phyloP scores from a whole-genome alignment of 2,888 invertebrate genomes.

The Leptinotarsa haldemani region DNA sequence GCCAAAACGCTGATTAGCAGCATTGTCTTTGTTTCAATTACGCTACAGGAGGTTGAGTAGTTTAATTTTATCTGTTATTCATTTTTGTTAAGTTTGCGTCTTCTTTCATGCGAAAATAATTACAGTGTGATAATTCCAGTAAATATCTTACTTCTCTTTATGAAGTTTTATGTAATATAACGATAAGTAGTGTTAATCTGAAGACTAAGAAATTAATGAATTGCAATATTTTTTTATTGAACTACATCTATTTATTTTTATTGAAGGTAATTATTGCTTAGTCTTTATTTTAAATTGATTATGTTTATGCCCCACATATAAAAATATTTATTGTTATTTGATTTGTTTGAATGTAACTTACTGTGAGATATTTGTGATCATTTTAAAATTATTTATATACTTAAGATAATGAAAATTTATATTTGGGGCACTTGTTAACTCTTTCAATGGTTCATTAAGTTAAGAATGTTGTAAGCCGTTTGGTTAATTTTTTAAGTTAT shows the following conservation, averaged over 20 bases:
- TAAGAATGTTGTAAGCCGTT: not conserved
- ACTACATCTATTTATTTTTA: not conserved
- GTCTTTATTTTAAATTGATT: slow-evolving; percentile 1
- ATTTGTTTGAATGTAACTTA: not conserved
- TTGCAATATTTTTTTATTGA: slow-evolving; percentile 1
- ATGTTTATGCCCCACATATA: slow-evolving; percentile 24
- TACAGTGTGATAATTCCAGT: no score
- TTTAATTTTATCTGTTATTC: no score
- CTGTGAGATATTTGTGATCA: slow-evolving; percentile 17
- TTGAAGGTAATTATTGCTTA: not conserved
- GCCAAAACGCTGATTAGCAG: not conserved
- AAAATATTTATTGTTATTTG: not conserved
- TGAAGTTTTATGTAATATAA: no score
- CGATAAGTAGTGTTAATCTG: no score
- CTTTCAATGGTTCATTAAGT: not conserved
- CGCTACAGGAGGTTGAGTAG: no score
- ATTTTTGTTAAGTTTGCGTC: no score
- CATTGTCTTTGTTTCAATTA: not conserved
- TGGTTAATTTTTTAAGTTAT: no score
- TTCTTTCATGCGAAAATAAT: no score
- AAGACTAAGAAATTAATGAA: not conserved
- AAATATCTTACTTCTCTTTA: no score
- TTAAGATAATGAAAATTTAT: slow-evolving; percentile 17
- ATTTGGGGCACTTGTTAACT: slow-evolving; percentile 23
- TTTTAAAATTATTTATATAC: slow-evolving; percentile 15